Evolutionary conservation across 2,888 invertebrate species (phyloP), one percentile per base, ranked within the genome.

Genomic region (Philhelius pedissequus): DNA sequence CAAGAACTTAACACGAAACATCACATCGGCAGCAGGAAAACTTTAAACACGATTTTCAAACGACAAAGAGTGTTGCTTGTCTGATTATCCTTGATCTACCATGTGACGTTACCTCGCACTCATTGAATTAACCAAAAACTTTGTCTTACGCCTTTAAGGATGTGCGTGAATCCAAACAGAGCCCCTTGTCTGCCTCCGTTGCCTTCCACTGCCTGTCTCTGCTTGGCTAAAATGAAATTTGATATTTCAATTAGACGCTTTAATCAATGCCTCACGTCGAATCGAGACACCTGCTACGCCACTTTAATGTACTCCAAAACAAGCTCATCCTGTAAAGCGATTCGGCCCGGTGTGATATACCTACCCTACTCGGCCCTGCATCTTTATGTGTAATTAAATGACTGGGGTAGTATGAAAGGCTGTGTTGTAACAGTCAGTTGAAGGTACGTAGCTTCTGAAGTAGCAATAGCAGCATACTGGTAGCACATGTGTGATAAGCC

Each of bases 181-280:
- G 22, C 9, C 1, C 3, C 7, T 43, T n/a, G n/a, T 20, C 40
- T 48, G 7, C 13, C 4, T 2, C 1, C 6, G 4, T 3, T 2
- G 5, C 22, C 2, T n/a, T n/a, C n/a, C n/a, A n/a, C 20, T 20
- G 5, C 45, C 13, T 22, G 22, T n/a, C n/a, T n/a, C n/a, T n/a
- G n/a, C n/a, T n/a, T n/a, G n/a, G n/a, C 1, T 43, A 50, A 68
- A 75, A 78, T 68, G 71, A 84, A 80, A 84, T 84, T 84, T 84
- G 76, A 84, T 84, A 84, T 80, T 80, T 84, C 84, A 84, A 84
- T 84, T 84, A 84, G 80, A 75, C 62, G 75, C 84, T 84, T 84
- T 84, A 84, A 84, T 84, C 84, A 80, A 84, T 84, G 84, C 84
- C 79, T 76, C 84, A 84, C 84, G 84, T 84, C 83, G 83, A 78